phyloP scores from a whole-genome alignment of 1,140 invertebrate genomes.

The Planococcus citri region DNA sequence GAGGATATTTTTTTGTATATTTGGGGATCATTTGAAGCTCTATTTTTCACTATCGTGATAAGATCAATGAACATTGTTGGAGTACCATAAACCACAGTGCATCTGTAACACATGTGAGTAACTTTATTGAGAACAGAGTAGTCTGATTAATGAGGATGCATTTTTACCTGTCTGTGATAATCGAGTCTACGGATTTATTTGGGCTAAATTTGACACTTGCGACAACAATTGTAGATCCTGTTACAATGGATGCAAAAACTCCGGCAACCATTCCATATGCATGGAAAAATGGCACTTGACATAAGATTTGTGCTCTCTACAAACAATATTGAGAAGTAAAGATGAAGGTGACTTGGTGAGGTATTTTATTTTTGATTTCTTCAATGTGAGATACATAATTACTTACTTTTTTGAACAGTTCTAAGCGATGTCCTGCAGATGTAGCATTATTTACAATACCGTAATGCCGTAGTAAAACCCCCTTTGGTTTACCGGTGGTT shows the following conservation, averaged over 20 bases:
- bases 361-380: too few species aligned
- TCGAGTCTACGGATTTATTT: constrained; percentile 46
- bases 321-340: too few species aligned
- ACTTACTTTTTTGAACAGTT: constrained; percentile 26
- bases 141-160: too few species aligned
- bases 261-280: constrained; percentile 70
- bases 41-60: constrained; percentile 19
- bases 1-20: neutral
- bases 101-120: too few species aligned
- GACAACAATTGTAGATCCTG: constrained; percentile 56
- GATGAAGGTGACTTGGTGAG: too few species aligned
- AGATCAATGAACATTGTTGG: constrained; percentile 95
- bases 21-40: constrained; percentile 17
- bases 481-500: constrained; percentile 81
- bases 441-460: constrained; percentile 77
- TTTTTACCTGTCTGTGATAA: constrained; percentile 58
- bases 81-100: constrained; percentile 71
- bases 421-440: constrained; percentile 26
- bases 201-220: constrained; percentile 56
- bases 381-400: too few species aligned
- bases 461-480: constrained; percentile 65
- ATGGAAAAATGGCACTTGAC: constrained; percentile 87
- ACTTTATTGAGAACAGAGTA: too few species aligned
- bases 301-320: constrained; percentile 38
- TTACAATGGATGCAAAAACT: constrained; percentile 43